Conservation (phyloP, 2,797 vertebrate species). For the Characodon lateralis region DNA sequence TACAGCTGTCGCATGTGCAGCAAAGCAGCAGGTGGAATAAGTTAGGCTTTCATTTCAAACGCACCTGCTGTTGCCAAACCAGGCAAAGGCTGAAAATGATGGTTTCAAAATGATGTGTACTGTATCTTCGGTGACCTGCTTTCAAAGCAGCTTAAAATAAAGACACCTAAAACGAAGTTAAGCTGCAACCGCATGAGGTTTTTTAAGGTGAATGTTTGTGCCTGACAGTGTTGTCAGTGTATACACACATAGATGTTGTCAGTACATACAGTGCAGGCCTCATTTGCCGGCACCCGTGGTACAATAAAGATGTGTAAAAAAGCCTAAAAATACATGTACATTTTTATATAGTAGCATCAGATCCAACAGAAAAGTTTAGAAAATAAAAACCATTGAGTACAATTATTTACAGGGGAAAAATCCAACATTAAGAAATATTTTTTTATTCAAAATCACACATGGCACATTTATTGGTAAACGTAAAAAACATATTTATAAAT, state of each 20-base stretch:
- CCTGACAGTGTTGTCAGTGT: conserved; percentile 23
- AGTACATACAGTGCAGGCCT: conserved; percentile 6
- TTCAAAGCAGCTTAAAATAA: not conserved
- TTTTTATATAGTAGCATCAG: not conserved
- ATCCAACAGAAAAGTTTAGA: not conserved
- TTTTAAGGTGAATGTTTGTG: conserved; percentile 4
- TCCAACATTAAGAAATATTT: not conserved
- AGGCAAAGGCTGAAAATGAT: conserved; percentile 2
- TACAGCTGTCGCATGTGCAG: conserved; percentile 14
- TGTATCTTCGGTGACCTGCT: not conserved
- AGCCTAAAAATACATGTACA: not conserved
- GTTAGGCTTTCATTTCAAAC: not conserved
- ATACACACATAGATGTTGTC: conserved; percentile 27
- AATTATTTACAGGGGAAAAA: not conserved
- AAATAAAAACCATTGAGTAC: not conserved
- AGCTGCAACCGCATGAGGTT: not conserved
- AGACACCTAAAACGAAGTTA: not conserved
- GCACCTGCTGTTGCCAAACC: conserved; percentile 2
- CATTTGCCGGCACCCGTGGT: not conserved
- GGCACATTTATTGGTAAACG: not conserved
- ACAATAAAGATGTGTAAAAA: not conserved
- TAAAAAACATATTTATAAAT: not conserved
- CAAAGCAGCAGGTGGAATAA: conserved; percentile 12
- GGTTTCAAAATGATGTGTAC: conserved; percentile 3
- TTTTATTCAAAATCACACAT: not conserved